Base-by-base conservation (phyloP, 1,140 invertebrate species). In the Orchesella cincta region DNA sequence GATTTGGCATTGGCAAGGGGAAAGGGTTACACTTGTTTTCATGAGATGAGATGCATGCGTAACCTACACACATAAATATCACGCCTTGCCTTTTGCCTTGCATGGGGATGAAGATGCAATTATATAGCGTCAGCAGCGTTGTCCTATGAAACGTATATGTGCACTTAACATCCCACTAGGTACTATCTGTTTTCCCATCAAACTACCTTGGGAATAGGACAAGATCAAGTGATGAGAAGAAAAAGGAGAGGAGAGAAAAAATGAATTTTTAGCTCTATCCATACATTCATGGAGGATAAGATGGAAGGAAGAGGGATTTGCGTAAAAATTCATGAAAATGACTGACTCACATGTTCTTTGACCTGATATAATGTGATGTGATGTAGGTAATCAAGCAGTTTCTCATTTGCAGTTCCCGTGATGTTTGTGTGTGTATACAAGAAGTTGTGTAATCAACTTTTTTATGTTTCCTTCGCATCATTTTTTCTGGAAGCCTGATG, bases 331-430 rank as follows among this genome's bases (percentile, higher is more conserved):
- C 31, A 67, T 67, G 62, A 23, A 67, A 67, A 67, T 67, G 62
- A 67, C 8, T 67, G n/a, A n/a, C n/a, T n/a, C n/a, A n/a, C 62
- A 67, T 67, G 62, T 67, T 67, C 62, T 67, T 67, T 67, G 62
- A 67, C 62, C 62, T 67, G 62, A n/a, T 62, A 8, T 46, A 12
- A 12, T 46, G 20, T 46, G 39, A 8, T 12, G 8, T 12, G 26
- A 62, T 62, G 54, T 28, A 62, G 54, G 39, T 46, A 46, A 46
- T 23, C 31, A 18, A 14, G 23, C 14, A 57, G 54, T 14, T n/a
- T 57, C 8, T 23, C 26, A 23, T 57, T n/a, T n/a, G n/a, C n/a
- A n/a, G n/a, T n/a, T n/a, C n/a, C n/a, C n/a, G n/a, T n/a, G n/a
- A n/a, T n/a, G n/a, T n/a, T n/a, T n/a, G n/a, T n/a, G n/a, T n/a